Conservation (phyloP, 2,888 invertebrate genomes). For the Tenthredo scrophulariae region DNA sequence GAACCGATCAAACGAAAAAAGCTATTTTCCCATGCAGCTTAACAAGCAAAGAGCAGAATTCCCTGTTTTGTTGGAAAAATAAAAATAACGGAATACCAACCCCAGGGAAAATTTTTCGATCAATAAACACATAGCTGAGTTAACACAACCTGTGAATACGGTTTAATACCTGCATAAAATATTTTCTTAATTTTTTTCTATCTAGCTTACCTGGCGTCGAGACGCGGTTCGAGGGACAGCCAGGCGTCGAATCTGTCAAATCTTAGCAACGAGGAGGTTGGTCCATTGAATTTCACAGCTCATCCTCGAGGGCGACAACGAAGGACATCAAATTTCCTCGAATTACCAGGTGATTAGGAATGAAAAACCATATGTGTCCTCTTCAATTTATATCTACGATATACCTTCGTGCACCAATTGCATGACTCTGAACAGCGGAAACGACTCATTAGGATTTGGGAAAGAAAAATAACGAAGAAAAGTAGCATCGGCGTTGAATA, state of each 20-base stretch:
- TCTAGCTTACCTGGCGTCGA: constrained; percentile 89
- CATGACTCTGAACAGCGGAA: not conserved
- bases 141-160: not conserved
- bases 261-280: constrained; percentile 88
- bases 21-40: not conserved
- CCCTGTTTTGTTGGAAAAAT: not conserved
- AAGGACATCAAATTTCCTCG: constrained; percentile 92
- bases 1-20: constrained; percentile 15
- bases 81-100: not conserved
- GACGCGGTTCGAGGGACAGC: constrained; percentile 90
- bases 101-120: not conserved
- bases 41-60: not conserved
- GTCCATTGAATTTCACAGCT: constrained; percentile 89
- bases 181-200: not conserved
- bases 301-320: constrained; percentile 89
- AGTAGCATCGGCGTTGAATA: constrained; percentile 4
- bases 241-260: constrained; percentile 86
- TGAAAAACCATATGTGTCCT: not conserved
- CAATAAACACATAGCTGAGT: not conserved
- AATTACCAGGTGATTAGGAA: constrained; percentile 86
- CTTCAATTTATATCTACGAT: not conserved
- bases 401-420: not conserved
- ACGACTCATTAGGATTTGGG: not conserved
- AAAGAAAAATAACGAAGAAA: not conserved
- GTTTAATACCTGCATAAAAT: not conserved